Conservation (phyloP, 2,888 invertebrate species). For the Eustalomyia histrio region DNA sequence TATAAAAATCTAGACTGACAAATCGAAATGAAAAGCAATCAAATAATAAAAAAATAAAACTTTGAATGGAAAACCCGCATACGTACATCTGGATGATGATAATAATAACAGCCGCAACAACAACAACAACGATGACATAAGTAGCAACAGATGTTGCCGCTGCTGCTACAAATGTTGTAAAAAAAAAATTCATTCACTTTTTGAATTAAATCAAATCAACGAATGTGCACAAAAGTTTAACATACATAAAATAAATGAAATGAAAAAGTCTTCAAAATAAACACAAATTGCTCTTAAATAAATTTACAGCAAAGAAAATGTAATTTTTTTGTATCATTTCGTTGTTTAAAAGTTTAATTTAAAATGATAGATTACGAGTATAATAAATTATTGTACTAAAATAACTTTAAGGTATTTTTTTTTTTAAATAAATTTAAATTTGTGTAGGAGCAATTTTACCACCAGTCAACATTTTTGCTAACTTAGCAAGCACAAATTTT, state of each 20-base stretch:
- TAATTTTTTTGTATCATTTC: constrained; percentile 20
- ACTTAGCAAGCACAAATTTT: too few relatives aligned
- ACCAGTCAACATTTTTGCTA: too few relatives aligned
- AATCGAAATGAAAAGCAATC: constrained; percentile 3
- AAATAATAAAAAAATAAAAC: background rate
- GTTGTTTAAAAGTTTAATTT: background rate
- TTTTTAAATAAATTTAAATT: too few relatives aligned
- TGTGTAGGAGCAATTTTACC: too few relatives aligned
- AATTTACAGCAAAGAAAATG: background rate
- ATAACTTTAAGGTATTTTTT: too few relatives aligned
- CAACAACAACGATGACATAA: background rate
- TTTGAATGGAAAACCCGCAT: background rate
- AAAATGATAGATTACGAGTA: constrained; percentile 13
- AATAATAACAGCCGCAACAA: background rate
- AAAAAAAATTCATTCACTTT: background rate
- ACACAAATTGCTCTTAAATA: constrained; percentile 23
- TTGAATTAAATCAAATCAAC: constrained; percentile 2
- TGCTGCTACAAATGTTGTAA: background rate
- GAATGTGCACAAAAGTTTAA: background rate
- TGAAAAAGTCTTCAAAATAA: constrained; percentile 1
- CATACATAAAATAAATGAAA: background rate
- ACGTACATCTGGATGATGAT: background rate
- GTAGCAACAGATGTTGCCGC: background rate
- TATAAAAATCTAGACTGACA: constrained; percentile 7
- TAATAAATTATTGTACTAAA: constrained; percentile 3